These are phyloP conservation scores for Alexandromys fortis DNA, from an alignment of 2,113 vertebrate species.

Conservation along the genomic window DNA sequence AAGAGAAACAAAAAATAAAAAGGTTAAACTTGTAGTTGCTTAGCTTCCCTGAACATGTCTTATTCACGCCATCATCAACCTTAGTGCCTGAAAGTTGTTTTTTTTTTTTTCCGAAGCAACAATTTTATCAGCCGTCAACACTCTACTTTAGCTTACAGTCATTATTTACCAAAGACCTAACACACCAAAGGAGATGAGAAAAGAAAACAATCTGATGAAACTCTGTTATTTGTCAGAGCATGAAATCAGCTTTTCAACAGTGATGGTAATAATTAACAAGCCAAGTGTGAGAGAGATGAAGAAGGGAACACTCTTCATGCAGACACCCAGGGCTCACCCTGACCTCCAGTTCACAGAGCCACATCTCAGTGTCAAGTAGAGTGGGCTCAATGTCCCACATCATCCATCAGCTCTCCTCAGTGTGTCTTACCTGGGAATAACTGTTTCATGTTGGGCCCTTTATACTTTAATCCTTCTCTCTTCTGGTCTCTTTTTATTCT, in stretches of 20 bases:
- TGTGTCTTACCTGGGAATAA: not conserved
- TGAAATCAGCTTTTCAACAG: not conserved
- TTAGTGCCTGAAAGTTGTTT: constrained; percentile 42
- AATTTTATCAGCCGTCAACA: constrained; percentile 47
- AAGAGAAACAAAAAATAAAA: not conserved
- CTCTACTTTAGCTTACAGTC: not conserved
- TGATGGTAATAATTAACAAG: not conserved
- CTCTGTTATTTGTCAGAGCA: constrained; percentile 47
- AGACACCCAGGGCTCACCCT: not conserved
- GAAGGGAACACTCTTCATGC: not conserved
- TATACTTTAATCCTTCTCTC: not conserved
- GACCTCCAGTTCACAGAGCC: not conserved
- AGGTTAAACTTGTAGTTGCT: not conserved
- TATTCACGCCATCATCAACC: constrained; percentile 24
- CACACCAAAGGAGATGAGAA: constrained; percentile 17
- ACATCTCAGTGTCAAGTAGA: not conserved
- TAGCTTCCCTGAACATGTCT: not conserved
- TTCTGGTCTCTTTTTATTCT: not conserved
- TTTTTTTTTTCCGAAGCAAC: constrained; percentile 56
- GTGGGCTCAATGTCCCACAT: not conserved
- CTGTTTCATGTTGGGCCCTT: not conserved
- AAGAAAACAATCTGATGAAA: not conserved
- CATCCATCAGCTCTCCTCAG: not conserved
- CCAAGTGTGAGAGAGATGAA: not conserved
- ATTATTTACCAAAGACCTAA: constrained; percentile 45